Evolutionary conservation across 2,797 vertebrate genomes (phyloP), one percentile per base, ranked within the genome.

Genomic region (Carapus acus): DNA sequence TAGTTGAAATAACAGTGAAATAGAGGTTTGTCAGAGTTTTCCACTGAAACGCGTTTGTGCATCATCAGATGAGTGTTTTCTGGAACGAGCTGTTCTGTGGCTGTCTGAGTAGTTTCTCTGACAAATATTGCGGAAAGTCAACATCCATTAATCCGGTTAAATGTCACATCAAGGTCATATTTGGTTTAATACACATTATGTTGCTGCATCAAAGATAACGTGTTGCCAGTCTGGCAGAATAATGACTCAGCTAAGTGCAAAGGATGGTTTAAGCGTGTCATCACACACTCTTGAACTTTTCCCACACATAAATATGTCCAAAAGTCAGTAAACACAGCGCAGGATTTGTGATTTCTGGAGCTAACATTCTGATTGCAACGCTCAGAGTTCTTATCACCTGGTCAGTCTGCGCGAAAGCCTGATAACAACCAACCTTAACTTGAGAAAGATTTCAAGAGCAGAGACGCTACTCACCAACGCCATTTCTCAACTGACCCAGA

Each of bases 121-220:
- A 12, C 1, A 12, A 19, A 9, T 5, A 12, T 8, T 41, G 39
- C 13, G 9, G 24, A 4, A 8, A 20, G 13, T 43, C 42, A 40
- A 20, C 15, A 33, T 12, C 7, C 27, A 45, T 3, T 9, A 51
- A 46, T 65, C 34, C 60, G 24, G 42, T 12, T 2, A n/a, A 42
- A 56, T 27, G 24, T 5, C 4, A 27, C 24, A 31, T 15, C 19
- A 40, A 2, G 1, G 2, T 38, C 14, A 47, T 46, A 27, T 27
- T 9, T 5, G 24, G 39, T 12, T 22, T 63, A 17, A 62, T 29
- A 23, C 58, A 41, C 44, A 61, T 33, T 29, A 19, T 8, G 2
- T 19, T 53, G 23, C 21, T 57, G 13, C 33, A 34, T 40, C 1
- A 43, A 52, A 61, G 31, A 72, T 42, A 56, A 50, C 20, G 47